phyloP scores from a whole-genome alignment of 2,888 invertebrate species.

The Hydroisotoma schaefferi region DNA sequence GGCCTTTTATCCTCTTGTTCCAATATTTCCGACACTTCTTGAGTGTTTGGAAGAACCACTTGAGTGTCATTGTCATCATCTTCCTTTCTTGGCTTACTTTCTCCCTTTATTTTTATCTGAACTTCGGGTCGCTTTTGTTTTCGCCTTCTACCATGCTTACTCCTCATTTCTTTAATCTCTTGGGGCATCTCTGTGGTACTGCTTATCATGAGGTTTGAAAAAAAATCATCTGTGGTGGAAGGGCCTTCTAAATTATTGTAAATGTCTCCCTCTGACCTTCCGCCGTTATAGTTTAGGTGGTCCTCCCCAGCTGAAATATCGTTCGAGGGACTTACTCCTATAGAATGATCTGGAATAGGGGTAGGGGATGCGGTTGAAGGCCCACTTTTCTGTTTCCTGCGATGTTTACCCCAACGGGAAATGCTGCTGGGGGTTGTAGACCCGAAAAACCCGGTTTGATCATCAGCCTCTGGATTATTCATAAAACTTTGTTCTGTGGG shows the following conservation, averaged over 20 bases:
- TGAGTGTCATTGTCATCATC: not conserved
- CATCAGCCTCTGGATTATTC: too few relatives aligned
- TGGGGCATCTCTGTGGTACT: slow-evolving; percentile 1
- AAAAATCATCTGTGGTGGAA: not conserved
- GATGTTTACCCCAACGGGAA: not conserved
- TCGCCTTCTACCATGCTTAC: slow-evolving; percentile 1
- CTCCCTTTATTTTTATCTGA: slow-evolving; percentile 16
- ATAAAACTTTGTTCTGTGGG: not conserved
- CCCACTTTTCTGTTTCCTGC: slow-evolving; percentile 2
- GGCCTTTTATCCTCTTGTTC: not conserved
- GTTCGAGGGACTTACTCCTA: not conserved
- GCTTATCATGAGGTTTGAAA: not conserved
- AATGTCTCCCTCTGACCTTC: not conserved
- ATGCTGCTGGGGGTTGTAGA: not conserved
- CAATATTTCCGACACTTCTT: not conserved
- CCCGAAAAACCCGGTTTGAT: not conserved
- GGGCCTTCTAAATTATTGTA: too few relatives aligned
- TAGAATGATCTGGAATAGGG: not conserved
- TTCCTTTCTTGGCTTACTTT: not conserved
- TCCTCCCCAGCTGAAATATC: not conserved
- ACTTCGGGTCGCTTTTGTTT: slow-evolving; percentile 16
- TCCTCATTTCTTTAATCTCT: slow-evolving; percentile 1
- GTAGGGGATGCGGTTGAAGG: slow-evolving; percentile 14
- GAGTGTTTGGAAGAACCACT: not conserved
- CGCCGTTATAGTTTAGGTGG: not conserved